phyloP scores from a whole-genome alignment of 1,140 invertebrate genomes.

The Vanessa atalanta region DNA sequence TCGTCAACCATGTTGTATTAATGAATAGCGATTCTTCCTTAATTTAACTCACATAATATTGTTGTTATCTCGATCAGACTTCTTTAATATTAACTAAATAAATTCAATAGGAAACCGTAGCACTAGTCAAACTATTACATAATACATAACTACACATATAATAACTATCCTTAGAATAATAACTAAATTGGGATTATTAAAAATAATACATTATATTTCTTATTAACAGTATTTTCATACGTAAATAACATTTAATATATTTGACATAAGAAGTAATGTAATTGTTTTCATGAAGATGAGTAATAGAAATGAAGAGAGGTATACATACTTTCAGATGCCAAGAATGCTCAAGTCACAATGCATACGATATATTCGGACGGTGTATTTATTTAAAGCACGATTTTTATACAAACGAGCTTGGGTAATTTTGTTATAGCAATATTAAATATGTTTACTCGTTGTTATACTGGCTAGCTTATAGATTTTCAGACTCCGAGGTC shows the following conservation, averaged over 20 bases:
- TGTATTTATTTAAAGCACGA: conserved; percentile 16
- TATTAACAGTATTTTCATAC: no score
- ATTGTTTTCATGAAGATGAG: conserved; percentile 6
- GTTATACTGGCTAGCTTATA: no score
- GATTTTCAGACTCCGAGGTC: no score
- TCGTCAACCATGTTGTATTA: neutral
- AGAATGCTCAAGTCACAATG: conserved; percentile 19
- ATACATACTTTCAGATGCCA: conserved; percentile 15
- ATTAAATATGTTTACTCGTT: neutral
- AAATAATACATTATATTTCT: no score
- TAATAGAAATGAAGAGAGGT: neutral
- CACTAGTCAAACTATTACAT: no score
- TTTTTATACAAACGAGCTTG: conserved; percentile 3
- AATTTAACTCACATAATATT: no score
- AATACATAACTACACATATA: no score
- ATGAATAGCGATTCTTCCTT: neutral
- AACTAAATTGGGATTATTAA: no score
- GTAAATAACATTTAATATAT: neutral
- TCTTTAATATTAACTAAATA: no score
- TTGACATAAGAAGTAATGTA: neutral
- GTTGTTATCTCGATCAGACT: no score
- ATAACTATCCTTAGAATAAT: no score
- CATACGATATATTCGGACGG: conserved; percentile 22
- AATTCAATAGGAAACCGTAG: no score
- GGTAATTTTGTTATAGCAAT: neutral